Evolutionary conservation across 2,113 vertebrate species (phyloP), one percentile per base, ranked within the genome.

Genomic region (Xiphias gladius): DNA sequence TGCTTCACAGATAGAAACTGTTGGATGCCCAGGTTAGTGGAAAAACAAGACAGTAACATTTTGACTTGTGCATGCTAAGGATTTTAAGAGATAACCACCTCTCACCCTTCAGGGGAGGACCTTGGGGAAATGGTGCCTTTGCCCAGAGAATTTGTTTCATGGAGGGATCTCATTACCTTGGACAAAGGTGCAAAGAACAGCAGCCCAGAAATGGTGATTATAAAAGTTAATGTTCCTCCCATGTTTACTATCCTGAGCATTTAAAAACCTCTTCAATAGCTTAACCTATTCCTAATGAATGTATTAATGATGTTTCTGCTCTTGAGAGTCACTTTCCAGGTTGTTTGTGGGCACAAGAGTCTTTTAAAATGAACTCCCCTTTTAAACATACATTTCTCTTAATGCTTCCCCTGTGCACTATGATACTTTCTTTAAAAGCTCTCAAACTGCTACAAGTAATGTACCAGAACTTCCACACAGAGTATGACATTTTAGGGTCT

Each of bases 221-320:
- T 55, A 76, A 80, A 82, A 83, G 17, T 85, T 86, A 86, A 79
- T 65, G 67, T 1, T 0, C 72, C 70, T 86, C 85, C 87, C 80
- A n/a, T 69, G 83, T 77, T 89, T 80, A 54, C 68, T 65, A 62
- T 83, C 52, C 37, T 22, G 32, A 24, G 70, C 54, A 69, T 84
- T 85, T 50, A 84, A 83, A 86, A 80, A 71, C 48, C 73, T 68
- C 54, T 76, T 76, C 75, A 64, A 70, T 77, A 76, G 65, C 76
- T 79, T 82, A 85, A 88, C 76, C 73, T 79, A 68, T 77, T 89
- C 57, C 79, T 91, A 91, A 92, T 92, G 79, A 91, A 88, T 63
- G 79, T 77, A 91, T 86, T 90, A 89, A 91, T 86, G 80, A 86
- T 85, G 86, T 91, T 91, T 88, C 82, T 78, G 84, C 89, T 88